These are phyloP conservation scores for Phymorhynchus buccinoides DNA, from an alignment of 1,140 invertebrate genomes.

Conservation along the genomic window DNA sequence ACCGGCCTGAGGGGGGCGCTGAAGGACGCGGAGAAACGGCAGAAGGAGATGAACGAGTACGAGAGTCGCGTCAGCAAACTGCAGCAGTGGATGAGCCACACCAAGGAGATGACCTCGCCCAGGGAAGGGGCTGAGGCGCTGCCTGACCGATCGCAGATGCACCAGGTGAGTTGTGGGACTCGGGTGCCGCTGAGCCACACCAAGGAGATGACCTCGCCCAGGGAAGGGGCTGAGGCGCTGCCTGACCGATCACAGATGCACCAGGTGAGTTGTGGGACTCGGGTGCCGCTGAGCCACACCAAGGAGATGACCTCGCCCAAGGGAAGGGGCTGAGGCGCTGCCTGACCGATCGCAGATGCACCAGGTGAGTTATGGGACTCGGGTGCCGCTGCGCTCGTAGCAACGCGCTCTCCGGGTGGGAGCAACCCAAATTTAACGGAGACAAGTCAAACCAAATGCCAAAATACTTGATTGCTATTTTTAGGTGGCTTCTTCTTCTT, in stretches of 20 bases:
- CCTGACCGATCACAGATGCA: slow-evolving; percentile 73
- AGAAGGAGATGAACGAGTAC: slow-evolving; percentile 83
- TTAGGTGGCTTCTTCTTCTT: too few species aligned
- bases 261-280: slow-evolving; percentile 72
- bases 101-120: slow-evolving; percentile 76
- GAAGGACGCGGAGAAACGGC: slow-evolving; percentile 75
- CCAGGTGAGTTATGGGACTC: too few species aligned
- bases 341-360: too few species aligned
- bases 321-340: too few species aligned
- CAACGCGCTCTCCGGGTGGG: too few species aligned
- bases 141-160: slow-evolving; percentile 73
- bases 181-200: too few species aligned
- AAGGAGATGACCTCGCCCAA: too few species aligned
- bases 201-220: slow-evolving; percentile 75
- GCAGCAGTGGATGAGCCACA: slow-evolving; percentile 78
- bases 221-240: slow-evolving; percentile 70
- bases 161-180: slow-evolving; percentile 71
- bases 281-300: too few species aligned
- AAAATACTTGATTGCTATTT: too few species aligned
- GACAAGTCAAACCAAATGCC: too few species aligned
- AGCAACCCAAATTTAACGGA: too few species aligned
- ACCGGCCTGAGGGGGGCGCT: slow-evolving; percentile 76
- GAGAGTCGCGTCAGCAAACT: slow-evolving; percentile 86
- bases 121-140: slow-evolving; percentile 68
- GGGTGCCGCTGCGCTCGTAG: too few species aligned